Evolutionary conservation across 2,888 invertebrate species (phyloP), one percentile per base, ranked within the genome.

Genomic region (Drosophila barbarae): DNA sequence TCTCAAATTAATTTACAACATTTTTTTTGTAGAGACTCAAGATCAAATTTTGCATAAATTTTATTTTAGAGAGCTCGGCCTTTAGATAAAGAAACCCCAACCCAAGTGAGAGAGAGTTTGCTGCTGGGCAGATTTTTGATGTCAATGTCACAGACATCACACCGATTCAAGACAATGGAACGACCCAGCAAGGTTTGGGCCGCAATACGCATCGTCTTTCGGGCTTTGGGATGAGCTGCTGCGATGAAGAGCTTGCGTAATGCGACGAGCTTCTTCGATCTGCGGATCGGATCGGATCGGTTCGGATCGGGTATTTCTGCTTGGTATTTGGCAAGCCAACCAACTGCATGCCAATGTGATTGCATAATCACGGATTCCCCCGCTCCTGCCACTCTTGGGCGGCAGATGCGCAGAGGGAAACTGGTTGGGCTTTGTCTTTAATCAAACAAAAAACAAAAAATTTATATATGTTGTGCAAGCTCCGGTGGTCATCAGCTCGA

Each of bases 271-370:
- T 42, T 55, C 59, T 59, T 61, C 41, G 50, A 59, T 63, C 36
- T 30, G 58, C 34, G 15, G 49, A 44, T 60, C 18, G 61, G 49
- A 44, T 60, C 18, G 61, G 23, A 15, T 44, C 8, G 13, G 30
- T 32, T 60, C 18, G 52, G 15, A 30, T 30, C 15, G 21, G 34
- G 21, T 18, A 23, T 51, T 39, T 32, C 51, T 50, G 53, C 44
- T 28, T 44, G 54, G 42, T 49, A 60, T 67, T 67, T 68, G 74
- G 61, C 63, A 68, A 57, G 35, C 21, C 74, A 49, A 54, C 67
- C 53, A 39, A 59, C 67, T 67, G 73, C 75, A 79, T 80, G 56
- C 73, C 77, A 65, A 71, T 59, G 60, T 53, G 68, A 76, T 78
- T 80, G 60, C 81, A 71, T 80, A 77, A 78, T 46, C 46, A 3